These are phyloP conservation scores for Callosobruchus maculatus DNA, from an alignment of 2,888 invertebrate genomes.

Conservation along the genomic window DNA sequence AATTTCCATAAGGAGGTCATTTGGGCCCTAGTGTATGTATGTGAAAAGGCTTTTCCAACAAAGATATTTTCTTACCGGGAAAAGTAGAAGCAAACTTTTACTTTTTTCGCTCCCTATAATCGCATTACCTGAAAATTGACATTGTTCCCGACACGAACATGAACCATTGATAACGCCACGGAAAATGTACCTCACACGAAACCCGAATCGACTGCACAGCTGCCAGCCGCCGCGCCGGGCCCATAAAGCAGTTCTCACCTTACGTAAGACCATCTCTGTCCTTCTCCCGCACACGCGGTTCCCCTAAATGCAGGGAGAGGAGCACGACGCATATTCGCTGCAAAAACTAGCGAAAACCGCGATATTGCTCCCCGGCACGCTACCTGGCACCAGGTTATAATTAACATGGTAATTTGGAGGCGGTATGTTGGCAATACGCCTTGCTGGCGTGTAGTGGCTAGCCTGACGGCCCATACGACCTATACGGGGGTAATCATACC, in stretches of 20 bases:
- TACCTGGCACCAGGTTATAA: slow-evolving; percentile 42
- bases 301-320: not conserved
- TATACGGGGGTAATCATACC: slow-evolving; percentile 6
- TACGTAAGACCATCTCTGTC: not conserved
- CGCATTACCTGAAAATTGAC: not conserved
- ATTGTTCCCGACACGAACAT: not conserved
- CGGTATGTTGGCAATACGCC: slow-evolving; percentile 49
- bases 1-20: too few relatives aligned
- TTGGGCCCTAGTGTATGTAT: too few relatives aligned
- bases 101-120: not conserved
- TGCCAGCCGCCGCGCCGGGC: not conserved
- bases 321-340: slow-evolving; percentile 13
- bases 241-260: not conserved
- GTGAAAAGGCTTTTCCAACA: too few relatives aligned
- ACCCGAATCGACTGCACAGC: not conserved
- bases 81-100: not conserved
- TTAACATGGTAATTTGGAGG: slow-evolving; percentile 52
- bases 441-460: slow-evolving; percentile 50
- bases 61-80: not conserved
- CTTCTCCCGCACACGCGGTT: not conserved
- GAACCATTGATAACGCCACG: not conserved
- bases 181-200: not conserved
- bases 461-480: slow-evolving; percentile 19
- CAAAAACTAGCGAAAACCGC: slow-evolving; percentile 42
- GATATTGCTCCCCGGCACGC: slow-evolving; percentile 44